Evolutionary conservation across 2,888 invertebrate genomes (phyloP).

Genomic region (Drosophila melanosoma): DNA sequence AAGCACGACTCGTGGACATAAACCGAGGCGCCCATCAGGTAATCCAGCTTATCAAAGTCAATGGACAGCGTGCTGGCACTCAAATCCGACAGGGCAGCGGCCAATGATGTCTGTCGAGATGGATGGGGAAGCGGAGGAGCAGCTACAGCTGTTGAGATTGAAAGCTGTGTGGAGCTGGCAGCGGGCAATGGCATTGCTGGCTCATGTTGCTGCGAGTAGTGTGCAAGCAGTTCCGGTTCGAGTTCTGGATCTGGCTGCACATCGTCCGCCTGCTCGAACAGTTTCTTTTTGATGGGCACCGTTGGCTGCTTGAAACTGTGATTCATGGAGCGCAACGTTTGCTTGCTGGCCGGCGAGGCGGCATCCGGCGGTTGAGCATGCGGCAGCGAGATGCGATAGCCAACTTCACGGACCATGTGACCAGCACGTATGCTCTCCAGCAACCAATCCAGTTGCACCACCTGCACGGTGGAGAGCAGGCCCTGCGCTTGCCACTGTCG

Average conservation of each 20-base stretch:
- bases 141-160: background rate
- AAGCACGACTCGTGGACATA: slow-evolving; percentile 85
- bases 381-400: slow-evolving; percentile 80
- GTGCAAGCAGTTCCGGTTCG: slow-evolving; percentile 71
- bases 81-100: slow-evolving; percentile 53
- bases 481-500: slow-evolving; percentile 81
- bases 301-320: slow-evolving; percentile 84
- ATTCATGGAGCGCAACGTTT: slow-evolving; percentile 83
- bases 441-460: slow-evolving; percentile 91
- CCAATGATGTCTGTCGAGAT: background rate
- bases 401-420: slow-evolving; percentile 86
- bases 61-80: slow-evolving; percentile 76
- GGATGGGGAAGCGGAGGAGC: background rate
- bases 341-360: slow-evolving; percentile 88
- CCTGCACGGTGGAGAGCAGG: slow-evolving; percentile 71
- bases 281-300: slow-evolving; percentile 77
- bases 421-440: slow-evolving; percentile 89
- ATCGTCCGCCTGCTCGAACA: slow-evolving; percentile 58
- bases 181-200: slow-evolving; percentile 71
- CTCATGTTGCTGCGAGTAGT: slow-evolving; percentile 82
- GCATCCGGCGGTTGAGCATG: slow-evolving; percentile 82
- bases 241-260: background rate
- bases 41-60: slow-evolving; percentile 82
- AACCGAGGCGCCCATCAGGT: slow-evolving; percentile 79
- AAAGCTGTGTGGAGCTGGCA: slow-evolving; percentile 71